Conservation (phyloP, 2,113 vertebrate genomes). For the Stomatorhinus ivindoensis region DNA sequence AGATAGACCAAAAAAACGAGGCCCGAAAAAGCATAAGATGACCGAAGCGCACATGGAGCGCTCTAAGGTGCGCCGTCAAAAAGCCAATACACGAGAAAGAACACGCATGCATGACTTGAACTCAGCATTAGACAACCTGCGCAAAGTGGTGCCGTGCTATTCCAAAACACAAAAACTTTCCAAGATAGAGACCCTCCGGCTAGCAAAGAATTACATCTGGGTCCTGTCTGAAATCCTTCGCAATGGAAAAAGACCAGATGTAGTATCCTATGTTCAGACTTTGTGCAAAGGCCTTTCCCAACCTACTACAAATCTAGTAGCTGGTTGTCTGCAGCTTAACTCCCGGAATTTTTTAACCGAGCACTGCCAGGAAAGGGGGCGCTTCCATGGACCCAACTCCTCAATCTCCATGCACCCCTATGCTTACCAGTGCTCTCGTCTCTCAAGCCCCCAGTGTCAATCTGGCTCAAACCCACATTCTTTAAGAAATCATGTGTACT, state of each 20-base stretch:
- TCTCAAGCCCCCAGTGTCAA: conserved; percentile 82
- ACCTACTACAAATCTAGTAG: conserved; percentile 89
- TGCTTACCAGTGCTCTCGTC: conserved; percentile 79
- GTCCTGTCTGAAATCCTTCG: conserved; percentile 94
- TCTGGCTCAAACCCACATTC: conserved; percentile 67
- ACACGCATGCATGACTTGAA: conserved; percentile 98
- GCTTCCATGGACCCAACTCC: conserved; percentile 79
- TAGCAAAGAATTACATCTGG: conserved; percentile 97
- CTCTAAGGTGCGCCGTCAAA: conserved; percentile 83
- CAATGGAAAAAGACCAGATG: conserved; percentile 88
- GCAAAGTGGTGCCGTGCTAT: conserved; percentile 95
- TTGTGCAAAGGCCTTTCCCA: conserved; percentile 89
- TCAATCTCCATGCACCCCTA: conserved; percentile 88
- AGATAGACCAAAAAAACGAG: conserved; percentile 87
- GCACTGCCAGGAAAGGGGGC: conserved; percentile 73
- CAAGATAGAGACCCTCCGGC: conserved; percentile 90
- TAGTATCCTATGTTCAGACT: conserved; percentile 93
- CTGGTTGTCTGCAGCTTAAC: conserved; percentile 90
- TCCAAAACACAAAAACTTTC: conserved; percentile 97
- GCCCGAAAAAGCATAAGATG: conserved; percentile 96
- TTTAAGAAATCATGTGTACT: conserved; percentile 77
- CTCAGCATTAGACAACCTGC: conserved; percentile 92
- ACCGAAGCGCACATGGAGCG: conserved; percentile 83
- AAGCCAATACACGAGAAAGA: conserved; percentile 90
- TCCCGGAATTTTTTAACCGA: conserved; percentile 94